Conservation (phyloP, 64 coral and sea anemone genomes). For the Acropora yongei region DNA sequence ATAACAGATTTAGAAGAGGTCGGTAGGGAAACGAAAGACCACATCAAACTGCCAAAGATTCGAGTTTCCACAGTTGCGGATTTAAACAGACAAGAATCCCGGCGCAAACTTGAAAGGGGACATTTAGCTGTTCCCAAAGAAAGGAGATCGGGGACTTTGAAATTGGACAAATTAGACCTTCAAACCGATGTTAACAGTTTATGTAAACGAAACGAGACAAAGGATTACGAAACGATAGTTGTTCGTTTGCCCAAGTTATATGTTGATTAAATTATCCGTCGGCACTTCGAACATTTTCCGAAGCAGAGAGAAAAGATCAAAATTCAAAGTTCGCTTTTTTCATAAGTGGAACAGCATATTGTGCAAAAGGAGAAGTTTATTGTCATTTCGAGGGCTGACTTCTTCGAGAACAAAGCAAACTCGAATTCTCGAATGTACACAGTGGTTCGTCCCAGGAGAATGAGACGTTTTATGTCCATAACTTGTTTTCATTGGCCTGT, state of each 20-base stretch:
- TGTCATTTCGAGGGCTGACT: too few species aligned
- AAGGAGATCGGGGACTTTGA: neutral
- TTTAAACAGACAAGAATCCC: neutral
- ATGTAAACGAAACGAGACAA: neutral
- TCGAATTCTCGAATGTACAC: neutral
- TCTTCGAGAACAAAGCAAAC: neutral
- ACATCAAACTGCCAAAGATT: slow-evolving; percentile 27
- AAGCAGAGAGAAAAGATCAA: neutral
- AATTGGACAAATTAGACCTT: neutral
- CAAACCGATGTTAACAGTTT: neutral
- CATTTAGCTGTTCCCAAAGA: slow-evolving; percentile 27
- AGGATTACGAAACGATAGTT: slow-evolving; percentile 3
- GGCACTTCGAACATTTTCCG: neutral
- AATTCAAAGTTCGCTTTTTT: too few species aligned
- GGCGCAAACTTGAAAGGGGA: slow-evolving; percentile 11
- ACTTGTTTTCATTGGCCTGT: neutral
- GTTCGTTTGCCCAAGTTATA: slow-evolving; percentile 3
- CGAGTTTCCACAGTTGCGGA: slow-evolving; percentile 16
- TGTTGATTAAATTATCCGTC: neutral
- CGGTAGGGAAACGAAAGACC: slow-evolving; percentile 27
- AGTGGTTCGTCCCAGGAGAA: neutral
- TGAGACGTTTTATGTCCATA: neutral
- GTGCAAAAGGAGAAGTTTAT: too few species aligned
- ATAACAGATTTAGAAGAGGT: slow-evolving; percentile 2
- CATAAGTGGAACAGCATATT: too few species aligned